These are phyloP conservation scores for Leucopsar rothschildi DNA, from an alignment of 2,113 vertebrate genomes.

Conservation along the genomic window DNA sequence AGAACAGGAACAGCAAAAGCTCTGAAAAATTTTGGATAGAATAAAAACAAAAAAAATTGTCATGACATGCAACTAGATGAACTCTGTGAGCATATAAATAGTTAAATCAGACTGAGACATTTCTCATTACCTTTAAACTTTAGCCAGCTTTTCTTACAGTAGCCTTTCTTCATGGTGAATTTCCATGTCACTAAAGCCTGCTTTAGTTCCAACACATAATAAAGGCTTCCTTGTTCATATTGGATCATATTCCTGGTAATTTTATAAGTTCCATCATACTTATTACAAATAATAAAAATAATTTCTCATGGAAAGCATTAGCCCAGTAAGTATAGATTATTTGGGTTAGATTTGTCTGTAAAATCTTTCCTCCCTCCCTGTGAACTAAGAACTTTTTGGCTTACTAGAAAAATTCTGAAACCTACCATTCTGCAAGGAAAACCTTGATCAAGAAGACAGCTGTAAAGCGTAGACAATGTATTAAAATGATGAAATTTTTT, in stretches of 20 bases:
- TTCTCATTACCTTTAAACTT: not conserved
- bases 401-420: not conserved
- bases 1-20: not conserved
- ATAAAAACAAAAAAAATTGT: not conserved
- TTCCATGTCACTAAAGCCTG: constrained; percentile 35
- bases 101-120: not conserved
- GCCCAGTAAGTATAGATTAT: not conserved
- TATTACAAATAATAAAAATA: constrained; percentile 26
- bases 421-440: not conserved
- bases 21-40: not conserved
- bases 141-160: not conserved
- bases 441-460: not conserved
- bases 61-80: not conserved
- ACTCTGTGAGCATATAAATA: not conserved
- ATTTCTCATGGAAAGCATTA: not conserved
- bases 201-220: constrained; percentile 23
- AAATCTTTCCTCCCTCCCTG: not conserved
- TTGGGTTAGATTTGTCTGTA: not conserved
- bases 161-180: constrained; percentile 43
- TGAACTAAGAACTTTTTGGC: not conserved
- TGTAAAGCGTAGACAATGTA: not conserved
- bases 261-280: not conserved
- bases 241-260: constrained; percentile 37
- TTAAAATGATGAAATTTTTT: not conserved
- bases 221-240: constrained; percentile 1